phyloP scores from a whole-genome alignment of 2,888 invertebrate species.

The Campoplex capitator region DNA sequence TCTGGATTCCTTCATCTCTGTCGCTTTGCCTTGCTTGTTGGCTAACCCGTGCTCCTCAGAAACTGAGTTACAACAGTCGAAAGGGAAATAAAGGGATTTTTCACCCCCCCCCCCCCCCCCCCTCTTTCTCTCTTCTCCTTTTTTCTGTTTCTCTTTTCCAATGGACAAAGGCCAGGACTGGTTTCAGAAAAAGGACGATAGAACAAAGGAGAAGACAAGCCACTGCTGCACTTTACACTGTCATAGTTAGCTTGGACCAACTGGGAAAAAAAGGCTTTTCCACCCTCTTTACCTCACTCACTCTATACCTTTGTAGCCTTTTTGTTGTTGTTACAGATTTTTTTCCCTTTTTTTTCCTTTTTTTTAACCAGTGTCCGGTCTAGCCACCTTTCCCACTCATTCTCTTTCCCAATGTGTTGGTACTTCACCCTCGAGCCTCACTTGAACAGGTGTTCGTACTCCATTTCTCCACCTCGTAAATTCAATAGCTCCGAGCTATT shows the following conservation, averaged over 20 bases:
- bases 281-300: slow-evolving; percentile 30
- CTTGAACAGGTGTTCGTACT: slow-evolving; percentile 57
- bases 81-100: slow-evolving; percentile 63
- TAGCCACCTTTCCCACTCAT: slow-evolving; percentile 11
- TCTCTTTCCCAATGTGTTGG: background rate
- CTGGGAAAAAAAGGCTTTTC: slow-evolving; percentile 36
- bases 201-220: slow-evolving; percentile 30
- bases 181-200: slow-evolving; percentile 17
- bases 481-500: slow-evolving; percentile 50
- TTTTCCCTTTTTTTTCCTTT: background rate
- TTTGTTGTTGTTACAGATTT: background rate
- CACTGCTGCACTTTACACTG: slow-evolving; percentile 16
- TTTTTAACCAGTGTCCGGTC: slow-evolving; percentile 2
- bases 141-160: background rate
- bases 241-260: slow-evolving; percentile 30
- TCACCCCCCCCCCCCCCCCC: background rate
- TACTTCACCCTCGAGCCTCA: slow-evolving; percentile 19
- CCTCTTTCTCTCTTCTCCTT: background rate
- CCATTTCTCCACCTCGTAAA: slow-evolving; percentile 55
- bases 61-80: slow-evolving; percentile 51
- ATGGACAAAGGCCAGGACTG: slow-evolving; percentile 43
- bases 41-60: slow-evolving; percentile 42
- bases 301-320: background rate
- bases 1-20: slow-evolving; percentile 41
- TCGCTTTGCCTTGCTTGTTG: slow-evolving; percentile 25